Base-by-base conservation (phyloP, 2,888 invertebrate species). In the Conistra vaccinii region DNA sequence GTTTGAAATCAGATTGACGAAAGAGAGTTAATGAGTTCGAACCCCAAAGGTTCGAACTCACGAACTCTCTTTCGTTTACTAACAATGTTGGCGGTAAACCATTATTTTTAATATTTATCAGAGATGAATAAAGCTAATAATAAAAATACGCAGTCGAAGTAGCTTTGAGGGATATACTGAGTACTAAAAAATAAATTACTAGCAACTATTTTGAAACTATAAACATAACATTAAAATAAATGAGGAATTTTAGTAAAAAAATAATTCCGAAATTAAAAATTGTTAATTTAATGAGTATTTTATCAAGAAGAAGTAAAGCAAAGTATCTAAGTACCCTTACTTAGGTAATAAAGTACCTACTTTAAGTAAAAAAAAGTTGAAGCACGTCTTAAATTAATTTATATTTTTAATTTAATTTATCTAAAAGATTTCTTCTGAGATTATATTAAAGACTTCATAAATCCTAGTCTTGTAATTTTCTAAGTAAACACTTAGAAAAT, bases 401-500 rank as follows among this genome's bases (percentile, higher is more conserved):
- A 42, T 7, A 29, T 67, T 29, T 55, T 67, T n/a, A n/a, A 29
- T 53, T 42, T 17, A 60, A 20, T 45, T n/a, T 26, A n/a, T 45
- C 6, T 61, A 5, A 17, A 48, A 45, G 29, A 48, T 42, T 60
- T 35, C 42, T 5, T 9, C n/a, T 12, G 1, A 35, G 35, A 65
- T 60, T 70, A 60, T 60, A 65, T 60, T n/a, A 45, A 14, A 60
- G n/a, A 39, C 45, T 71, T 65, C 23, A 53, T 53, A 60, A 60
- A 61, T 4, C 23, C 14, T 61, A 69, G 23, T 62, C 48, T n/a
- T n/a, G n/a, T n/a, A n/a, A n/a, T n/a, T n/a, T n/a, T n/a, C n/a
- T n/a, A n/a, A n/a, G 48, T 77, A 42, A 57, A 42, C 69, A 77
- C 29, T 77, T 48, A 53, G 29, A 35, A 60, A 70, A 67, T 45